Conservation (phyloP, 2,113 vertebrate genomes). For the Mus pahari region DNA sequence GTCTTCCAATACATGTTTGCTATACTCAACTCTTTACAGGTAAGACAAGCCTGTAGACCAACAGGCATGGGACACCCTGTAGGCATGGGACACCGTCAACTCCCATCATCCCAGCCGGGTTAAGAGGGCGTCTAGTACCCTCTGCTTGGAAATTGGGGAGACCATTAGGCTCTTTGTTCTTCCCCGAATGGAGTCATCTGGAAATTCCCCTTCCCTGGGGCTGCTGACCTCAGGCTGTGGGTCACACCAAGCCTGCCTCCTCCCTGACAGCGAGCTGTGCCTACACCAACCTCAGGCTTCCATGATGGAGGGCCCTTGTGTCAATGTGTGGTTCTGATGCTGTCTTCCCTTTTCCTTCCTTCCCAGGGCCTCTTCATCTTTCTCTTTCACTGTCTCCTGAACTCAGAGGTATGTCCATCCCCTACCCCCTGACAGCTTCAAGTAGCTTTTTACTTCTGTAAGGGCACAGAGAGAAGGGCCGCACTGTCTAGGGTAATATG, state of each 20-base stretch:
- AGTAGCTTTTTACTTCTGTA: neutral
- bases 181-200: rapidly evolving
- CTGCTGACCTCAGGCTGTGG: neutral
- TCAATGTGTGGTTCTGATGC: neutral
- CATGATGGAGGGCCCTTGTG: neutral
- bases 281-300: rapidly evolving
- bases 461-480: neutral
- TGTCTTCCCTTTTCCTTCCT: neutral
- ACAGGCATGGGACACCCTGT: rapidly evolving
- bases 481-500: neutral
- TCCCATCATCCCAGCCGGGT: neutral
- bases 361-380: conserved; percentile 98
- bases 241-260: neutral
- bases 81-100: rapidly evolving
- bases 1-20: conserved; percentile 97
- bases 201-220: neutral
- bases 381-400: conserved; percentile 98
- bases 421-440: rapidly evolving
- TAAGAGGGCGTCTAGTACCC: rapidly evolving
- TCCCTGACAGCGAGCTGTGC: neutral
- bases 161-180: neutral
- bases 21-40: conserved; percentile 96
- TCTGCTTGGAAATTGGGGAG: neutral
- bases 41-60: conserved; percentile 80
- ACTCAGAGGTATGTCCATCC: conserved; percentile 93